A percentile compares a stretch with the other conserved stretches of the same genome.
Evolutionary conservation across 2,797 vertebrate genomes (phyloP).

Genomic region (Diplodus puntazzo): DNA sequence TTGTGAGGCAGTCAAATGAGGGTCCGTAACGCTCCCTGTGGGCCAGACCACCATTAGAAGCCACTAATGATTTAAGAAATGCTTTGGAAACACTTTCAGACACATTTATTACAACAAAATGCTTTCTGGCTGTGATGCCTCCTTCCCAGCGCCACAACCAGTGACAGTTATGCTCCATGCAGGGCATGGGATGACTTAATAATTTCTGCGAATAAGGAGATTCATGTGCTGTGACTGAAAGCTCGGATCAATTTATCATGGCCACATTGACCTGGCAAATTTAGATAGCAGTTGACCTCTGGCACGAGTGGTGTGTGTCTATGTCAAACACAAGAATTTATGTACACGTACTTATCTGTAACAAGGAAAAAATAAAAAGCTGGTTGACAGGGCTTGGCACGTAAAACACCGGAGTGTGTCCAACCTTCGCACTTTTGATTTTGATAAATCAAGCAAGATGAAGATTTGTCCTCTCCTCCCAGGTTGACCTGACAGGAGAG

Average conservation of each 20-base stretch:
- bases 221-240: constrained; percentile 10
- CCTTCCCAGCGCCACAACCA: constrained; percentile 24
- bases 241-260: constrained; percentile 25
- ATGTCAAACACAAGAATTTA: constrained; percentile 29
- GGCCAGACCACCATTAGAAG: constrained; percentile 47
- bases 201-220: constrained; percentile 38
- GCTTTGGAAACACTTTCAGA: constrained; percentile 62
- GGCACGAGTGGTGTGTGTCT: not conserved
- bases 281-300: constrained; percentile 25
- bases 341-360: constrained; percentile 13
- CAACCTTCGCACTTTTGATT: constrained; percentile 43
- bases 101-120: constrained; percentile 62
- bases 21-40: constrained; percentile 16
- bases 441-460: constrained; percentile 55
- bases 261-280: constrained; percentile 24
- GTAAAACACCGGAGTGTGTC: constrained; percentile 13
- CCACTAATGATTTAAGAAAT: constrained; percentile 61
- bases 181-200: constrained; percentile 42
- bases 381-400: constrained; percentile 45
- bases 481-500: constrained; percentile 39
- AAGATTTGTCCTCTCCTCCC: constrained; percentile 47
- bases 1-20: constrained; percentile 50
- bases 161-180: constrained; percentile 41
- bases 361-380: constrained; percentile 5
- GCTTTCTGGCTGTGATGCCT: constrained; percentile 42